These are phyloP conservation scores for Centropristis striata DNA, from an alignment of 2,113 vertebrate species.

Conservation along the genomic window DNA sequence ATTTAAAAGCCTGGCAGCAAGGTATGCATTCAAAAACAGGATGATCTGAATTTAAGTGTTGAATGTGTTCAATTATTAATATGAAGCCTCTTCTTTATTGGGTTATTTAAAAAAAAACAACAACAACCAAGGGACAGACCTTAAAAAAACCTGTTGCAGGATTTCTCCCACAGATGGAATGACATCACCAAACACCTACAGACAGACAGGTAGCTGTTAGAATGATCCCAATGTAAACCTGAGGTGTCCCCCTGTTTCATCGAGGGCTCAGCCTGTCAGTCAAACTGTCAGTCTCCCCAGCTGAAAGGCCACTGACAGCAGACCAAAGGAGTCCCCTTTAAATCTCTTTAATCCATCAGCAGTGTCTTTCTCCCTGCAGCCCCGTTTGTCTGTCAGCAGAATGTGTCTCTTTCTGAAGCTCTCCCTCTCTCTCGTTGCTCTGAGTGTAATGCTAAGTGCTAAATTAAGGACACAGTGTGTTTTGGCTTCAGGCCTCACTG, in stretches of 20 bases:
- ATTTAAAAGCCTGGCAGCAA: constrained; percentile 58
- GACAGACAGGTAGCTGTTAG: constrained; percentile 39
- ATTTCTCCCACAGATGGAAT: constrained; percentile 40
- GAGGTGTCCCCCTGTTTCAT: constrained; percentile 27
- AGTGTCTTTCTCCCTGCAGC: constrained; percentile 7
- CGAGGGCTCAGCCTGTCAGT: constrained; percentile 47
- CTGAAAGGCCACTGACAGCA: constrained; percentile 40
- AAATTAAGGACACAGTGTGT: constrained; percentile 39
- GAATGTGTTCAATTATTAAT: neutral
- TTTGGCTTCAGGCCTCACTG: constrained; percentile 46
- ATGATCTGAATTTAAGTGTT: neutral
- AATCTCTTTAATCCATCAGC: constrained; percentile 50
- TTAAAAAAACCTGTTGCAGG: neutral
- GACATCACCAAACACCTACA: constrained; percentile 1
- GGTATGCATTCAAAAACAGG: constrained; percentile 39
- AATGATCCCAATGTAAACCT: constrained; percentile 39
- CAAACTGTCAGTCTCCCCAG: constrained; percentile 11
- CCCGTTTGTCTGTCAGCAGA: constrained; percentile 20
- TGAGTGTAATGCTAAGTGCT: constrained; percentile 28
- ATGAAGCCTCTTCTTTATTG: neutral
- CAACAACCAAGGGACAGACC: neutral
- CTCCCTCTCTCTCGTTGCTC: constrained; percentile 5
- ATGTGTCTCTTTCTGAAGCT: neutral
- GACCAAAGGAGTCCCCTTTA: constrained; percentile 32
- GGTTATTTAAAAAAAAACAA: neutral